Base-by-base conservation (phyloP, 1,140 invertebrate species). In the Eriocheir sinensis region DNA sequence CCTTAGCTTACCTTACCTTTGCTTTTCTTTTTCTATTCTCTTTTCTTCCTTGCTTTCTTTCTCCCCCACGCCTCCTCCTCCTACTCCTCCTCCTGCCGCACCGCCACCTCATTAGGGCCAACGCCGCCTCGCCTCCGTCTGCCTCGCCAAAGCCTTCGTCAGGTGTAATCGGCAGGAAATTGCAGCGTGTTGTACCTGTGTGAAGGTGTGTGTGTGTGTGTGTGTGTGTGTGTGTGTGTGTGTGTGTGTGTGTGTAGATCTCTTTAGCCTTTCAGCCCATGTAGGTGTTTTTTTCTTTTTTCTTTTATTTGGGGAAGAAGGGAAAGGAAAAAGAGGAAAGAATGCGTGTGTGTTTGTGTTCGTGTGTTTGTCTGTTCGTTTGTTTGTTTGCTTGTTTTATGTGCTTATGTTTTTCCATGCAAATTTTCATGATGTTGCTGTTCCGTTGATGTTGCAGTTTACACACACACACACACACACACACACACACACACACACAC, bases 1-100 rank as follows among this genome's bases (percentile, higher is more conserved):
- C n/a, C n/a, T n/a, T n/a, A n/a, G n/a, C n/a, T n/a, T n/a, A n/a
- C n/a, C n/a, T n/a, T n/a, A n/a, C n/a, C n/a, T n/a, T 15, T 48
- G 4, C 15, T n/a, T 72, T n/a, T 72, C 60, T 72, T n/a, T 72
- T n/a, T 72, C 60, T 72, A 21, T 72, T n/a, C n/a, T n/a, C n/a
- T n/a, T 72, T n/a, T 72, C 60, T 72, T n/a, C n/a, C 60, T 72
- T n/a, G 27, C 60, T 72, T n/a, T 72, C 60, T 72, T n/a, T 72
- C 60, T 72, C 60, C n/a, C 60, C n/a, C 60, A n/a, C 60, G 27
- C 60, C n/a, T n/a, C n/a, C 60, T 72, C 60, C n/a, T n/a, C n/a
- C 60, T n/a, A n/a, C n/a, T n/a, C n/a, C n/a, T n/a, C n/a, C n/a
- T n/a, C n/a, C n/a, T n/a, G n/a, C n/a, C n/a, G n/a, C n/a, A n/a